These are phyloP conservation scores for Machimus rusticus DNA, from an alignment of 2,888 invertebrate genomes.

Conservation along the genomic window DNA sequence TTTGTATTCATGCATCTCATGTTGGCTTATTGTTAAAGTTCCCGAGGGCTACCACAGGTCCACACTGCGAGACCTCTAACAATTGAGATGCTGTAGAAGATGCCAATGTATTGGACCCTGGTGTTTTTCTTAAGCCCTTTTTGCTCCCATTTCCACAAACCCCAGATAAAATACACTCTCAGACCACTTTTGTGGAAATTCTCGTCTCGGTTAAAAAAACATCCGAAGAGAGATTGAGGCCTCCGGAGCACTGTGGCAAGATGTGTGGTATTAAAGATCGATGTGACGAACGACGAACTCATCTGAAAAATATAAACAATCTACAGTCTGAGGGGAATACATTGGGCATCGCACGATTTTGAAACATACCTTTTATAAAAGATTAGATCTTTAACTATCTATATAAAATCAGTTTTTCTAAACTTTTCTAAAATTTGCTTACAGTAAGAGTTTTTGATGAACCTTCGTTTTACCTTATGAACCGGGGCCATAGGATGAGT, in stretches of 20 bases:
- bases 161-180: conserved; percentile 15
- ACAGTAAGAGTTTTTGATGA: too few species aligned
- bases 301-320: conserved; percentile 33
- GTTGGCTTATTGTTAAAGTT: conserved; percentile 37
- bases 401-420: too few species aligned
- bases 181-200: conserved; percentile 16
- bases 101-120: neutral
- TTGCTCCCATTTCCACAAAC: conserved; percentile 18
- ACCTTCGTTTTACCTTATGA: too few species aligned
- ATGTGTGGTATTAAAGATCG: conserved; percentile 5
- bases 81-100: neutral
- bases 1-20: conserved; percentile 46
- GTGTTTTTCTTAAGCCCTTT: neutral
- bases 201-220: neutral
- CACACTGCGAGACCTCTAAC: neutral
- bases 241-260: neutral
- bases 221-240: neutral
- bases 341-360: too few species aligned
- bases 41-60: neutral
- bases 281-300: conserved; percentile 16
- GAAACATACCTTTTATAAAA: too few species aligned
- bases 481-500: too few species aligned
- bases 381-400: too few species aligned
- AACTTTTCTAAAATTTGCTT: too few species aligned
- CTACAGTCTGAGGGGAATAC: conserved; percentile 13